phyloP scores from a whole-genome alignment of 2,113 vertebrate species.

The Meriones unguiculatus region DNA sequence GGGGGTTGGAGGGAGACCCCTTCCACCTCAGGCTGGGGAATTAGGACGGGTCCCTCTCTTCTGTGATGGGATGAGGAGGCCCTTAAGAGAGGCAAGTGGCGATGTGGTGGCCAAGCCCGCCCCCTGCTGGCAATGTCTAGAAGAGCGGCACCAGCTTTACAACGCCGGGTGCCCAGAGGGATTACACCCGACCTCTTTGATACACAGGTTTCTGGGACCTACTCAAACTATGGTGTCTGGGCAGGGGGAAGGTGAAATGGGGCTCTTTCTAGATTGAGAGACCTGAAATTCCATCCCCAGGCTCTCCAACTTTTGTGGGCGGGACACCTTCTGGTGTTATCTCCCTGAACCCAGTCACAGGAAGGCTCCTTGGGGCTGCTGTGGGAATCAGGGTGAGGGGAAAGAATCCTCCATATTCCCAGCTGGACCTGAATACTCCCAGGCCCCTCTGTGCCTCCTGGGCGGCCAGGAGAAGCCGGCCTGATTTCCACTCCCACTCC shows the following conservation, averaged over 20 bases:
- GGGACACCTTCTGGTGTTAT: not conserved
- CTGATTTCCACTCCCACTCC: constrained; percentile 69
- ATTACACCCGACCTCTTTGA: not conserved
- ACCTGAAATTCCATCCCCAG: not conserved
- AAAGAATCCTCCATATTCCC: not conserved
- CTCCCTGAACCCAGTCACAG: not conserved
- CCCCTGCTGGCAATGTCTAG: constrained; percentile 80
- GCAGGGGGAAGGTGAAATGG: not conserved
- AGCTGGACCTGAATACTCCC: not conserved
- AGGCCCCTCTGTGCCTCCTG: constrained; percentile 13
- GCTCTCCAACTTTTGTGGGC: not conserved
- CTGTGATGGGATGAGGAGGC: not conserved
- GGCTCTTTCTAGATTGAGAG: not conserved
- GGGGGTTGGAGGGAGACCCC: not conserved
- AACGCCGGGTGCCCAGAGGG: not conserved
- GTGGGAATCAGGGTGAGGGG: too few species aligned
- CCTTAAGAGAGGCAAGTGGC: constrained; percentile 23
- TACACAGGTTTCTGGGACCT: not conserved
- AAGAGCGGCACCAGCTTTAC: not conserved
- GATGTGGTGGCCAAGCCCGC: constrained; percentile 79
- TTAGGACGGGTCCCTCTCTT: not conserved
- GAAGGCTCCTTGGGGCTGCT: not conserved
- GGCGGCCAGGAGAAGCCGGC: constrained; percentile 57
- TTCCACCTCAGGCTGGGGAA: not conserved
- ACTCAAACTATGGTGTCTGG: not conserved